phyloP scores from a whole-genome alignment of 1,140 invertebrate genomes.

The honey bee (Apis mellifera) region Amel_HAv3.1 CM009931.2:6102501-6103000 shows the following conservation, averaged over 20 bases:
- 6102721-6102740: too few relatives aligned
- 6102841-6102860: not conserved
- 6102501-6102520: not conserved
- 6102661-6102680: not conserved
- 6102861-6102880: not conserved
- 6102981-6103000: not conserved
- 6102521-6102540: not conserved
- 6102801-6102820: not conserved
- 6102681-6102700: not conserved
- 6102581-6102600: not conserved
- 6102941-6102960: slow-evolving; percentile 21
- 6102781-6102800: too few relatives aligned
- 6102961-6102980: not conserved
- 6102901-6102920: too few relatives aligned
- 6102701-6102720: not conserved
- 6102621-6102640: not conserved
- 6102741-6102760: too few relatives aligned
- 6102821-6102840: not conserved
- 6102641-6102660: not conserved
- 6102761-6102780: too few relatives aligned
- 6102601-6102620: not conserved
- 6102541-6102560: not conserved
- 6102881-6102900: not conserved
- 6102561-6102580: not conserved
- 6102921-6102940: too few relatives aligned